These are phyloP conservation scores for Megamerina dolium DNA, from an alignment of 2,888 invertebrate species.

Conservation along the genomic window DNA sequence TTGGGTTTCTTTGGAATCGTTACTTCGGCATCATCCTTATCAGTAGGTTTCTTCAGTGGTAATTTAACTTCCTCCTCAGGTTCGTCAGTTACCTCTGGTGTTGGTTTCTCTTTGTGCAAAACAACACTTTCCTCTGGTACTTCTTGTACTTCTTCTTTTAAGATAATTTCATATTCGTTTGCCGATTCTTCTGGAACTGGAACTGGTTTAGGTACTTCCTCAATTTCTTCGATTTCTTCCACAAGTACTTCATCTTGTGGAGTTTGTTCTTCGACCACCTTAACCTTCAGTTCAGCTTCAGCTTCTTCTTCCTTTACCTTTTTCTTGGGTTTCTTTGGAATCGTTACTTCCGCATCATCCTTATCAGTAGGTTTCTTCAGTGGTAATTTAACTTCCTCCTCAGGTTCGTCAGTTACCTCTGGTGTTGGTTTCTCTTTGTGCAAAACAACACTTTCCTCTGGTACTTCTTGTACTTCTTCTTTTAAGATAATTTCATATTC, in stretches of 20 bases:
- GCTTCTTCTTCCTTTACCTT: slow-evolving; percentile 30
- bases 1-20: slow-evolving; percentile 26
- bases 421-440: slow-evolving; percentile 29
- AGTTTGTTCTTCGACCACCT: slow-evolving; percentile 33
- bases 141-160: slow-evolving; percentile 28
- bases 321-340: slow-evolving; percentile 35
- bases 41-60: slow-evolving; percentile 26
- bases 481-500: slow-evolving; percentile 31
- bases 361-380: slow-evolving; percentile 28
- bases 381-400: slow-evolving; percentile 35
- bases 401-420: slow-evolving; percentile 37
- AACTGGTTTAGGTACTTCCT: slow-evolving; percentile 16
- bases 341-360: slow-evolving; percentile 33
- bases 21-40: slow-evolving; percentile 25
- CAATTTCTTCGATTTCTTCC: slow-evolving; percentile 29
- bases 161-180: slow-evolving; percentile 29
- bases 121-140: slow-evolving; percentile 23
- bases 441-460: slow-evolving; percentile 20
- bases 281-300: slow-evolving; percentile 30
- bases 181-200: slow-evolving; percentile 21
- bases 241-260: slow-evolving; percentile 26
- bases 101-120: slow-evolving; percentile 31
- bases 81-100: slow-evolving; percentile 33
- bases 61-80: slow-evolving; percentile 38
- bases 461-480: slow-evolving; percentile 31